These are phyloP conservation scores for Lagocephalus sceleratus DNA, from an alignment of 2,797 vertebrate species.

Conservation along the genomic window DNA sequence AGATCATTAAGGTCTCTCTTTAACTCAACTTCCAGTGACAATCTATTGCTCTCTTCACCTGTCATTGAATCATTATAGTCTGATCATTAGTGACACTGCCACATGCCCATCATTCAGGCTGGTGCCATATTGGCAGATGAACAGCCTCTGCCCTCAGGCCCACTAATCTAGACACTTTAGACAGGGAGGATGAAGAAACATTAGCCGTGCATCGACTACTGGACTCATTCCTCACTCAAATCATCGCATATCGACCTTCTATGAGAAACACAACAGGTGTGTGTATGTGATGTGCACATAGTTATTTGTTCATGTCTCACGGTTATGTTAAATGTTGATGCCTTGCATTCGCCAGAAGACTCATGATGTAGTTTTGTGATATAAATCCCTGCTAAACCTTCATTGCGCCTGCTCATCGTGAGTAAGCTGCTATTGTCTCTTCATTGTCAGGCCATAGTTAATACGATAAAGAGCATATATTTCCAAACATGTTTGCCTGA, in stretches of 20 bases:
- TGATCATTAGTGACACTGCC: slow-evolving; percentile 81
- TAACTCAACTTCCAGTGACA: slow-evolving; percentile 73
- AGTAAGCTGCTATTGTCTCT: no score
- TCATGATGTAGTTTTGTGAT: no score
- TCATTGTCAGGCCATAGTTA: no score
- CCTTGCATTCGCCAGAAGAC: no score
- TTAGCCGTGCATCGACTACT: slow-evolving; percentile 31
- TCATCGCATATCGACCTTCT: slow-evolving; percentile 1
- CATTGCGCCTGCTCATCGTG: no score
- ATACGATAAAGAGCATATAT: not conserved
- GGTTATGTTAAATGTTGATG: not conserved
- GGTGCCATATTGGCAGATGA: slow-evolving; percentile 79
- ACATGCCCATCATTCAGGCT: slow-evolving; percentile 77
- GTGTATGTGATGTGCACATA: no score
- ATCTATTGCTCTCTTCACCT: slow-evolving; percentile 78
- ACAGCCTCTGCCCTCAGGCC: slow-evolving; percentile 68
- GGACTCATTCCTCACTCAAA: slow-evolving; percentile 17
- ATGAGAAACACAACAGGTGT: no score
- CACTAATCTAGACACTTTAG: slow-evolving; percentile 71
- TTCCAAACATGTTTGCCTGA: not conserved
- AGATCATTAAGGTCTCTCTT: slow-evolving; percentile 76
- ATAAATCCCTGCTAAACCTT: no score
- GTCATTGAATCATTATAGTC: slow-evolving; percentile 80
- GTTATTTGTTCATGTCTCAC: no score
- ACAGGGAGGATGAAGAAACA: slow-evolving; percentile 71